Evolutionary conservation across 1,140 invertebrate genomes (phyloP).

Genomic region (Maniola jurtina): DNA sequence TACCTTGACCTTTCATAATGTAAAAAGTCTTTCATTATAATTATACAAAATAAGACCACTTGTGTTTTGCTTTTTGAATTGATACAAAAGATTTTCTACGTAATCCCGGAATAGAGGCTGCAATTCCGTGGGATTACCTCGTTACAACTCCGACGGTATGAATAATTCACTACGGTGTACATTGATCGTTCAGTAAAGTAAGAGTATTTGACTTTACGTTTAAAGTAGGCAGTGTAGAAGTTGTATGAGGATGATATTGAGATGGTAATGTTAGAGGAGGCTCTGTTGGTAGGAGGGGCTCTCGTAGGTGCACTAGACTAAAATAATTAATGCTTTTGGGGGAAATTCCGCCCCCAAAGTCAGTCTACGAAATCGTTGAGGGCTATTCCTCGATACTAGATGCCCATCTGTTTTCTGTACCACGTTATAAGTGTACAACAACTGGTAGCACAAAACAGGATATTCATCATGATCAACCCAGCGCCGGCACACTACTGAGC

Average conservation of each 20-base stretch:
- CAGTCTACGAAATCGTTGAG: conserved; percentile 25
- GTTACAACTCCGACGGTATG: neutral
- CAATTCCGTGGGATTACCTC: conserved; percentile 15
- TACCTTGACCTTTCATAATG: neutral
- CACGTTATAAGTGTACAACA: neutral
- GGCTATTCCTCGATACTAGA: conserved; percentile 13
- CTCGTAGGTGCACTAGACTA: conserved; percentile 57
- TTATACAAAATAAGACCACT: conserved; percentile 15
- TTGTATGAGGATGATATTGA: neutral
- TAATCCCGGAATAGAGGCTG: conserved; percentile 10
- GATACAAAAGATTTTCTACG: conserved; percentile 25
- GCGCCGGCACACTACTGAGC: too few species aligned
- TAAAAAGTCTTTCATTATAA: conserved; percentile 7
- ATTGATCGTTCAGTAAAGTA: neutral
- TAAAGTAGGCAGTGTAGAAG: conserved; percentile 18
- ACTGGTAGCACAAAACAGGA: neutral
- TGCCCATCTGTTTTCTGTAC: neutral
- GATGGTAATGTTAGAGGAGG: conserved; percentile 1
- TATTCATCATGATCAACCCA: too few species aligned
- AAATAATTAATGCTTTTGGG: conserved; percentile 56
- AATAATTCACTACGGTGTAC: neutral
- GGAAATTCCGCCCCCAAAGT: conserved; percentile 31
- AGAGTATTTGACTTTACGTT: neutral
- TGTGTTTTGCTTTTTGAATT: conserved; percentile 17
- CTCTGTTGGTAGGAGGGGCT: conserved; percentile 26